These are phyloP conservation scores for Cyaniris semiargus DNA, from an alignment of 2,888 invertebrate genomes.

Conservation along the genomic window DNA sequence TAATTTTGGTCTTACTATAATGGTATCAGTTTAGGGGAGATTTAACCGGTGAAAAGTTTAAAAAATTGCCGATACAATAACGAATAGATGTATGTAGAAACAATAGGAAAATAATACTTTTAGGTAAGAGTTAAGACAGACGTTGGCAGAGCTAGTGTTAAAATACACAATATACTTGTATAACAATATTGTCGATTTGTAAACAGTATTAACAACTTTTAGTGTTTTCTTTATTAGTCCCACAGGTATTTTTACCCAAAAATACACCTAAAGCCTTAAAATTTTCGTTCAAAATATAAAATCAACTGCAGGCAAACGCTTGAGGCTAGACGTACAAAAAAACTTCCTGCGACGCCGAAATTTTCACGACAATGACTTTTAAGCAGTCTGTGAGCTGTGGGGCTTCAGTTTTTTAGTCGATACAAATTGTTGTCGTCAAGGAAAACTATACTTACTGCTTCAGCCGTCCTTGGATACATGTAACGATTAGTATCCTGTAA, in stretches of 20 bases:
- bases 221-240: not conserved
- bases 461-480: not conserved
- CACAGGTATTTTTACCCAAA: not conserved
- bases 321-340: not conserved
- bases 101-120: too few relatives aligned
- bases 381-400: not conserved
- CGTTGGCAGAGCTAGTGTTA: too few relatives aligned
- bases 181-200: not conserved
- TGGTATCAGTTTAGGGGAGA: too few relatives aligned
- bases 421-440: not conserved
- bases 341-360: not conserved
- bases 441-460: not conserved
- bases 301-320: not conserved
- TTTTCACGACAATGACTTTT: constrained; percentile 10
- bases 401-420: not conserved
- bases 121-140: too few relatives aligned
- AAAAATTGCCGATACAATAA: too few relatives aligned
- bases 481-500: too few relatives aligned
- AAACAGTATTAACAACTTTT: not conserved
- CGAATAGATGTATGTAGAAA: too few relatives aligned
- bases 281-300: not conserved
- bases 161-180: not conserved
- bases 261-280: not conserved
- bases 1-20: too few relatives aligned
- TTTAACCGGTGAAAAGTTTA: too few relatives aligned